Conservation (phyloP, 2,888 invertebrate species). For the Drosophila glabriapex region DNA sequence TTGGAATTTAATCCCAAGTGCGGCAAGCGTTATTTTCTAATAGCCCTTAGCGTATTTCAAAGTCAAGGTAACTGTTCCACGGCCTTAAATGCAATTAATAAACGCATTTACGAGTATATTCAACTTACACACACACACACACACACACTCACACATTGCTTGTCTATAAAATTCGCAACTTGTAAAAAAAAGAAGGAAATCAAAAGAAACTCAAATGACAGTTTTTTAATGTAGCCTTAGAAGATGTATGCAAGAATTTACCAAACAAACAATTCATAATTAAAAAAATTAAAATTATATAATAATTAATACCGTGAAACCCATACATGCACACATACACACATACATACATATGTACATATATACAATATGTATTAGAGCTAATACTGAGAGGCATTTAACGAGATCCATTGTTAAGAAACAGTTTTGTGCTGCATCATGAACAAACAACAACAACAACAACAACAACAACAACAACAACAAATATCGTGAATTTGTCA, state of each 20-base stretch:
- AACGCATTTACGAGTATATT: slow-evolving; percentile 61
- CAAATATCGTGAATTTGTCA: slow-evolving; percentile 25
- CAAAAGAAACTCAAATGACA: slow-evolving; percentile 40
- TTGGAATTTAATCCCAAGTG: slow-evolving; percentile 35
- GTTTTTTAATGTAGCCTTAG: slow-evolving; percentile 70
- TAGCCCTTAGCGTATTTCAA: slow-evolving; percentile 32
- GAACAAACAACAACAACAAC: not conserved
- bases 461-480: not conserved
- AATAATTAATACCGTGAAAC: not conserved
- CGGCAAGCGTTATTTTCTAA: slow-evolving; percentile 38
- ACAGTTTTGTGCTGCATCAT: slow-evolving; percentile 27
- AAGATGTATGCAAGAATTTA: slow-evolving; percentile 59
- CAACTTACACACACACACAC: slow-evolving; percentile 35
- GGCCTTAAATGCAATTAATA: slow-evolving; percentile 64
- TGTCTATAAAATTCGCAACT: slow-evolving; percentile 23
- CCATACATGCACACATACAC: not conserved
- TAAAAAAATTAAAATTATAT: slow-evolving; percentile 8
- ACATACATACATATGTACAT: slow-evolving; percentile 8
- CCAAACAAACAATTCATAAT: slow-evolving; percentile 16
- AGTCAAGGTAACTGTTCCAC: slow-evolving; percentile 61
- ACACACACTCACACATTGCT: slow-evolving; percentile 32
- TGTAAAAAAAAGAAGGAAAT: slow-evolving; percentile 28
- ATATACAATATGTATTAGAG: slow-evolving; percentile 28
- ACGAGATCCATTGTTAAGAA: slow-evolving; percentile 44
- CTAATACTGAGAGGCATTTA: slow-evolving; percentile 56